A percentile compares a stretch with the other conserved stretches of the same genome.
Evolutionary conservation across 2,113 vertebrate species (phyloP).

Genomic region (Neogobius melanostomus): DNA sequence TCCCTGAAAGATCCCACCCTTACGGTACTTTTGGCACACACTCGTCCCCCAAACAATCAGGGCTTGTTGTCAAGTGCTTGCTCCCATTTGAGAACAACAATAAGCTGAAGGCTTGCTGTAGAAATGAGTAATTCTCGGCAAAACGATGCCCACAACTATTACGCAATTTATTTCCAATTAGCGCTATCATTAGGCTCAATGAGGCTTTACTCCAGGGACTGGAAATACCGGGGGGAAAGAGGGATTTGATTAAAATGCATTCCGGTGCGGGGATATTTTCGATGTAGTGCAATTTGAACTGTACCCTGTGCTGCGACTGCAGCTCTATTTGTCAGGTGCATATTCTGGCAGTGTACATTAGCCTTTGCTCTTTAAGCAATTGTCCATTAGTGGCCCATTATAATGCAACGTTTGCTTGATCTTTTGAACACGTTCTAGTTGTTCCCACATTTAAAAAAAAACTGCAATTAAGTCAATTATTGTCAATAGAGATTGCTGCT

Average conservation of each 20-base stretch:
- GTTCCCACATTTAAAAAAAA: no score
- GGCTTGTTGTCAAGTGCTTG: background rate
- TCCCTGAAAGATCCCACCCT: no score
- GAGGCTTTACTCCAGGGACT: conserved; percentile 3
- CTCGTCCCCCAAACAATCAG: background rate
- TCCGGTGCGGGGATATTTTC: background rate
- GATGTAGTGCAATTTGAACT: background rate
- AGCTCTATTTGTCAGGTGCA: background rate
- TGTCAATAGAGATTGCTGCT: no score
- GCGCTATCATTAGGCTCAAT: conserved; percentile 7
- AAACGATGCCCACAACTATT: background rate
- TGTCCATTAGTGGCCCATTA: background rate
- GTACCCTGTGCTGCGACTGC: background rate
- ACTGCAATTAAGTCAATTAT: no score
- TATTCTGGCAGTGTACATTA: background rate
- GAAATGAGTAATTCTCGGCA: background rate
- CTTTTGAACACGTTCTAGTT: no score
- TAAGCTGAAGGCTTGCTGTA: background rate
- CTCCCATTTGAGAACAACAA: background rate
- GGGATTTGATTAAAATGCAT: conserved; percentile 6
- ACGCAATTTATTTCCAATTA: conserved; percentile 10
- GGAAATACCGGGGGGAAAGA: background rate
- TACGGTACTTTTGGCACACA: background rate
- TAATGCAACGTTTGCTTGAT: no score
- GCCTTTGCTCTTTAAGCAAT: background rate